Conservation (phyloP, 2,113 vertebrate species). For the Fulica atra region DNA sequence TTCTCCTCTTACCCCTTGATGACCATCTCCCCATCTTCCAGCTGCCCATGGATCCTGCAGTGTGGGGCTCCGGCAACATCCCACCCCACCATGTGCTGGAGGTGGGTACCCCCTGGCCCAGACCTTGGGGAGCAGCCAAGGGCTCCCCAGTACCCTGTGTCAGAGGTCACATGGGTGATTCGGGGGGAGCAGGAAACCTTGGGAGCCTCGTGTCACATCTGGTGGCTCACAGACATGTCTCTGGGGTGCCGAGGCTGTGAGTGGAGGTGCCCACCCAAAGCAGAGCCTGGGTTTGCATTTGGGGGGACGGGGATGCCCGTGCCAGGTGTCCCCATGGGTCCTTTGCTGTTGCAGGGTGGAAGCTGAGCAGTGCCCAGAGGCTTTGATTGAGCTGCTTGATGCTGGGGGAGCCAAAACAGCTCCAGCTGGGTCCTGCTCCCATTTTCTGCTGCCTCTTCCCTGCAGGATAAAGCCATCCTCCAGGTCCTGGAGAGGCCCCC, state of each 20-base stretch:
- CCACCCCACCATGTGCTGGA: neutral
- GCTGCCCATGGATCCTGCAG: neutral
- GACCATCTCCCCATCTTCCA: neutral
- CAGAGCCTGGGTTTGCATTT: neutral
- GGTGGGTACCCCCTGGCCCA: neutral
- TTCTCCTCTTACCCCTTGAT: neutral
- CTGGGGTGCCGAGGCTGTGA: neutral
- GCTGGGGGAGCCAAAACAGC: neutral
- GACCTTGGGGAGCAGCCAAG: rapidly evolving
- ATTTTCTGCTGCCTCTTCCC: neutral
- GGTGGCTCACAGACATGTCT: neutral
- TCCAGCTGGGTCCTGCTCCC: neutral
- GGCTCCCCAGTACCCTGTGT: too few relatives aligned
- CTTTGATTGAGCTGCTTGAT: neutral
- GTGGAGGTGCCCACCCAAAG: neutral
- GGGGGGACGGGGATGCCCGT: too few relatives aligned
- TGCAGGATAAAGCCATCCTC: conserved; percentile 82
- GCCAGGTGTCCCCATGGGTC: rapidly evolving
- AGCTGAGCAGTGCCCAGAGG: neutral
- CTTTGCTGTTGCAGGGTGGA: neutral
- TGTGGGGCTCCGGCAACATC: neutral
- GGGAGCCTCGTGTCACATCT: rapidly evolving
- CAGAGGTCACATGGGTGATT: neutral
- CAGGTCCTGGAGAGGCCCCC: conserved; percentile 78
- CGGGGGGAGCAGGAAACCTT: rapidly evolving